Percentiles rank a stretch among this genome's conserved stretches.
These are phyloP conservation scores for Mormyrus proboscirostris DNA, from an alignment of 2,797 vertebrate genomes.

Conservation along the genomic window DNA sequence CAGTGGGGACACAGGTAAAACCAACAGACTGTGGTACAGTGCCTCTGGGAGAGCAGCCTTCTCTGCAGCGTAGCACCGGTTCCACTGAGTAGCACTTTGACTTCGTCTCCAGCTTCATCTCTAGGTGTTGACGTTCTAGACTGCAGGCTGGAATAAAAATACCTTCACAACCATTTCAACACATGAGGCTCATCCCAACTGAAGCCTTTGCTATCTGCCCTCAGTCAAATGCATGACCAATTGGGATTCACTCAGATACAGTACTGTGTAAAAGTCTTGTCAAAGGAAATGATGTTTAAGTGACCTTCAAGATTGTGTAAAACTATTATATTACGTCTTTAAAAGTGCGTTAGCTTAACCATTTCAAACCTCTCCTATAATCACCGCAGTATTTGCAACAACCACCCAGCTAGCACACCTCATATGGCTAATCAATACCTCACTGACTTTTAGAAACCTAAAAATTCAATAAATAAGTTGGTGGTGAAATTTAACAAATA, in stretches of 20 bases:
- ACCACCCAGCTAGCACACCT: background rate
- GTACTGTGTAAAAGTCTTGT: background rate
- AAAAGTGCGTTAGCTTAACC: background rate
- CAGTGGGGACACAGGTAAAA: slow-evolving; percentile 20
- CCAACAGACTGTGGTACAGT: background rate
- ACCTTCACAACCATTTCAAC: background rate
- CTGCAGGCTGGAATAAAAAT: slow-evolving; percentile 20
- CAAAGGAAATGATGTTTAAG: background rate
- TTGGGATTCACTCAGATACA: background rate
- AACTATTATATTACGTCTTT: background rate
- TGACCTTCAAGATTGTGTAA: background rate
- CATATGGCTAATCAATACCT: too few relatives aligned
- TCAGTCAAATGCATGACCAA: background rate
- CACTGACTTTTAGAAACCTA: background rate
- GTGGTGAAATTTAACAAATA: background rate
- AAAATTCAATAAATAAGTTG: background rate
- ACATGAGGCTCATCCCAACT: background rate
- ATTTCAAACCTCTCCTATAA: background rate
- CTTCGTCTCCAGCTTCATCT: slow-evolving; percentile 2
- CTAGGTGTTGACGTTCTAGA: slow-evolving; percentile 4
- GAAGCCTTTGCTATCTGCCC: background rate
- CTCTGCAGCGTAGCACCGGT: slow-evolving; percentile 15
- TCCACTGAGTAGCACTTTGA: slow-evolving; percentile 24
- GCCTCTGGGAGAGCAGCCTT: slow-evolving; percentile 15
- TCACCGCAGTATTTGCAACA: background rate